Conservation (phyloP, 2,113 vertebrate genomes). For the Asarcornis scutulata region DNA sequence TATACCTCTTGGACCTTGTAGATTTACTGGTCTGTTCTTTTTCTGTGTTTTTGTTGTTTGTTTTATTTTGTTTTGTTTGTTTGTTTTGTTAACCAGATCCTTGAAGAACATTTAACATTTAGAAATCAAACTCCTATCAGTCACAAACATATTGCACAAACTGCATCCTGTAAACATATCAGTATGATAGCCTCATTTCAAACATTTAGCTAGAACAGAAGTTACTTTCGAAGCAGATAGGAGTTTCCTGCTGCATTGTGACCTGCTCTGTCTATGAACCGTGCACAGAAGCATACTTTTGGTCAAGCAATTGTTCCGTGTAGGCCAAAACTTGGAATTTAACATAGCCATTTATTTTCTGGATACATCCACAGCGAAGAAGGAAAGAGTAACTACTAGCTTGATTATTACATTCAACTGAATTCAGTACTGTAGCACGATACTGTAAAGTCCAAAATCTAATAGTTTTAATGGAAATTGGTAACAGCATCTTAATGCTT, state of each 20-base stretch:
- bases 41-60: not conserved
- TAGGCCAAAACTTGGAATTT: not conserved
- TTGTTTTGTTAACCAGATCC: not conserved
- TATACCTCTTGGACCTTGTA: not conserved
- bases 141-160: not conserved
- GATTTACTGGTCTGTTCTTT: not conserved
- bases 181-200: not conserved
- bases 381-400: not conserved
- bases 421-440: not conserved
- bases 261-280: not conserved
- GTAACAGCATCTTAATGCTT: not conserved
- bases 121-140: not conserved
- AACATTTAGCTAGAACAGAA: not conserved
- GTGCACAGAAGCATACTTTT: not conserved
- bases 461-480: not conserved
- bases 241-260: not conserved
- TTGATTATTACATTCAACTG: not conserved
- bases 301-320: not conserved
- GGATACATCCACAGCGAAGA: not conserved
- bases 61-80: too few species aligned
- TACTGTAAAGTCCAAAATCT: not conserved
- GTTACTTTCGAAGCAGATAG: not conserved
- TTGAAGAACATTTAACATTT: not conserved
- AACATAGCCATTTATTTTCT: not conserved
- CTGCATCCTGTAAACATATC: rapidly evolving